Percentiles rank a stretch among this genome's conserved stretches.
Conservation (phyloP, 2,888 invertebrate genomes). For the Acleris holmiana region DNA sequence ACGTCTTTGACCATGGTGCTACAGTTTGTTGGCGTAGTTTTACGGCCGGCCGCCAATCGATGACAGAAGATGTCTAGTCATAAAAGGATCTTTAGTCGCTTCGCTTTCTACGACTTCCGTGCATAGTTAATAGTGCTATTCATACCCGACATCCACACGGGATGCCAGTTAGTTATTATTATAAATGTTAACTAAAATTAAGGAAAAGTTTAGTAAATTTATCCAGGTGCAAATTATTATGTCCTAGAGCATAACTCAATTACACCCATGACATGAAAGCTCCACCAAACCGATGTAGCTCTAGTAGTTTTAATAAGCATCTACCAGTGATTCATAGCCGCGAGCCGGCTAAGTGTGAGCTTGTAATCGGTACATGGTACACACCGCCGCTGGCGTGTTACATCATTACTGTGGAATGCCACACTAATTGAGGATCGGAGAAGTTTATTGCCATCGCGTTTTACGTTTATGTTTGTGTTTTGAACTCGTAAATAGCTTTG, state of each 20-base stretch:
- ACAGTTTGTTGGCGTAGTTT: no score
- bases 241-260: background rate
- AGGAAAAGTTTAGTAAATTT: no score
- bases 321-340: constrained; percentile 41
- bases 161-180: no score
- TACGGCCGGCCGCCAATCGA: no score
- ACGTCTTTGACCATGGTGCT: no score
- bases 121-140: no score
- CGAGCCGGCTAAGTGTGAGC: constrained; percentile 46
- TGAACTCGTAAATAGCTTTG: constrained; percentile 29
- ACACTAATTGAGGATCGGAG: constrained; percentile 57
- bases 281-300: constrained; percentile 33
- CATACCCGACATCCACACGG: no score
- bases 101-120: no score
- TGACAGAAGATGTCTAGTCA: no score
- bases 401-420: constrained; percentile 65
- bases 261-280: constrained; percentile 20
- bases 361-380: constrained; percentile 45
- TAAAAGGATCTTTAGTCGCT: no score
- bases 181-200: no score
- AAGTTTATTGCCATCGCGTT: constrained; percentile 48
- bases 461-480: constrained; percentile 35
- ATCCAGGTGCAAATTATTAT: background rate
- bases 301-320: constrained; percentile 36
- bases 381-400: constrained; percentile 46